phyloP scores from a whole-genome alignment of 2,888 invertebrate genomes.

The Coenonympha arcania region DNA sequence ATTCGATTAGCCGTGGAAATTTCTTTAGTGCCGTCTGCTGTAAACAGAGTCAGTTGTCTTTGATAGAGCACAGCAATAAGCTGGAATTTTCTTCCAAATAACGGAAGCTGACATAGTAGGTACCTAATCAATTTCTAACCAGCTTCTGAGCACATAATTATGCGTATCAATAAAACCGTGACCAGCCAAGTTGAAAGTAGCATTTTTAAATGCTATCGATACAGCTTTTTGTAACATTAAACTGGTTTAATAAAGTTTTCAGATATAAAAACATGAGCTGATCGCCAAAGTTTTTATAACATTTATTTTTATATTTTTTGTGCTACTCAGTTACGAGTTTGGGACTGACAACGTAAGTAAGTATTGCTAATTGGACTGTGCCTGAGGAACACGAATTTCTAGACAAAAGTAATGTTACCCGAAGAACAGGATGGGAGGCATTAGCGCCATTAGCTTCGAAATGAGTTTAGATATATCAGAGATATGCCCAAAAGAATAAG shows the following conservation, averaged over 20 bases:
- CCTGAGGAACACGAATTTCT: too few relatives aligned
- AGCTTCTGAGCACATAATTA: neutral
- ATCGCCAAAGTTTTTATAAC: neutral
- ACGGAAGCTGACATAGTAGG: neutral
- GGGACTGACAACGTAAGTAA: neutral
- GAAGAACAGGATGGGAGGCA: too few relatives aligned
- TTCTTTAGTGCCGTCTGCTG: too few relatives aligned
- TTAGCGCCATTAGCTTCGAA: too few relatives aligned
- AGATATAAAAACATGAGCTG: neutral
- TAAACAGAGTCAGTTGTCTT: neutral
- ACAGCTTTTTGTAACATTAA: neutral
- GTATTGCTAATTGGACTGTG: too few relatives aligned
- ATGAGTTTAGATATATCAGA: too few relatives aligned
- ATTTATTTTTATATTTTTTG: constrained; percentile 1
- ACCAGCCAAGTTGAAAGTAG: constrained; percentile 1
- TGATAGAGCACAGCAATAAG: neutral
- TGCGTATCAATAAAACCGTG: neutral
- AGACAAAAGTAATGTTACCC: too few relatives aligned
- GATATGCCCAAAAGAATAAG: too few relatives aligned
- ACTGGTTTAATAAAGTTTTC: neutral
- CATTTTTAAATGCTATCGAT: neutral
- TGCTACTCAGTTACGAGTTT: neutral
- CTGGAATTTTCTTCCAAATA: neutral
- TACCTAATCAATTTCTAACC: neutral
- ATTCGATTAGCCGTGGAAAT: too few relatives aligned